phyloP scores from a whole-genome alignment of 2,888 invertebrate species.

The Halocaridina rubra region DNA sequence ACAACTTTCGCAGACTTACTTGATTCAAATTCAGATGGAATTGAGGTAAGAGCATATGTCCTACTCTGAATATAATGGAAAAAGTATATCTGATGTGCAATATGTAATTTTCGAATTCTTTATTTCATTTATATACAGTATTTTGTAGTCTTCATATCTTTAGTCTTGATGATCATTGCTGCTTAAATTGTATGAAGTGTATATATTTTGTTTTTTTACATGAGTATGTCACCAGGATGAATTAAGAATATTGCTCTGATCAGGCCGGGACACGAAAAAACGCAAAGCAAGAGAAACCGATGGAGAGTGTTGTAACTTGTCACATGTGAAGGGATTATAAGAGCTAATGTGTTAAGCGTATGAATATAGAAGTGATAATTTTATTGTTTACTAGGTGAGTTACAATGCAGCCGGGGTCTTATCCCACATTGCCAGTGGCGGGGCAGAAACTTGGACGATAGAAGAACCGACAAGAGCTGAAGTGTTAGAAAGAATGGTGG shows the following conservation, averaged over 20 bases:
- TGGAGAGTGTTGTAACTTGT: too few species aligned
- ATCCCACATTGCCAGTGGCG: conserved; percentile 95
- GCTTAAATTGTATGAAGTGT: too few species aligned
- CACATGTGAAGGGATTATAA: too few species aligned
- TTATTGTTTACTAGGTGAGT: conserved; percentile 75
- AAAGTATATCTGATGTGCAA: background rate
- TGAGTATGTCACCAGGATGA: too few species aligned
- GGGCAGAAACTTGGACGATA: conserved; percentile 84
- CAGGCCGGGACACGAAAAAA: too few species aligned
- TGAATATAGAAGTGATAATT: too few species aligned
- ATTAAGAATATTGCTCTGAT: too few species aligned
- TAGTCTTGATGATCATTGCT: too few species aligned
- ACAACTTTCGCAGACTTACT: conserved; percentile 81
- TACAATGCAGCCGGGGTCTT: conserved; percentile 96
- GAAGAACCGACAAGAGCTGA: conserved; percentile 77
- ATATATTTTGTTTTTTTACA: too few species aligned
- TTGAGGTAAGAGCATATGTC: conserved; percentile 86
- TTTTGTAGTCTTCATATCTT: too few species aligned
- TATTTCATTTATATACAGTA: background rate
- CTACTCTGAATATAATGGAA: background rate
- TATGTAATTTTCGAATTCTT: background rate
- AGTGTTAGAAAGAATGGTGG: conserved; percentile 81
- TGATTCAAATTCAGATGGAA: conserved; percentile 88
- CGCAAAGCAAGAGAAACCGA: too few species aligned
- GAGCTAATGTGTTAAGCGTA: too few species aligned